phyloP scores from a whole-genome alignment of 2,113 vertebrate genomes.

The Maccullochella peelii region DNA sequence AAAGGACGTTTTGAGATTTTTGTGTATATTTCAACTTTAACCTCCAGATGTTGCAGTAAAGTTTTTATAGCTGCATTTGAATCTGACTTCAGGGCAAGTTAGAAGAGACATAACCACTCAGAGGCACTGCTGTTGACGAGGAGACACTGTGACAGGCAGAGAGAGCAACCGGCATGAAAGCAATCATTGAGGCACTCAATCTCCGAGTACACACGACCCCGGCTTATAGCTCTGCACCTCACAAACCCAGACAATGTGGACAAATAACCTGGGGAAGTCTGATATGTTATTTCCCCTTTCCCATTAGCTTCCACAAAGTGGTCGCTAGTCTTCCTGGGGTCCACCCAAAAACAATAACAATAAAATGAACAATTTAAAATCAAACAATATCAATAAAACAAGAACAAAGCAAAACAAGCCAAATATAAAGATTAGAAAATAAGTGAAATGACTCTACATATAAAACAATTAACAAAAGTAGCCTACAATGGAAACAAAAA shows the following conservation, averaged over 20 bases:
- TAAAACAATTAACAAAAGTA: too few species aligned
- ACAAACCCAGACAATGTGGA: conserved; percentile 22
- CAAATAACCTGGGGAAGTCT: conserved; percentile 37
- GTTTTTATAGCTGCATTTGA: conserved; percentile 23
- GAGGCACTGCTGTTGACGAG: conserved; percentile 29
- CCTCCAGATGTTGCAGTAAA: conserved; percentile 3
- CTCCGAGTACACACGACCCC: conserved; percentile 39
- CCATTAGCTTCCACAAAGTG: too few species aligned
- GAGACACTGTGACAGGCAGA: conserved; percentile 56
- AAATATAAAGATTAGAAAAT: too few species aligned
- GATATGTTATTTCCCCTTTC: conserved; percentile 27
- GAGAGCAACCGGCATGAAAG: conserved; percentile 45
- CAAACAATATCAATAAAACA: too few species aligned
- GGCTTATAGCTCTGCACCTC: conserved; percentile 25
- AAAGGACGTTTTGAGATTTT: not conserved
- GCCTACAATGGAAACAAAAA: too few species aligned
- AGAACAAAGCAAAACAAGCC: too few species aligned
- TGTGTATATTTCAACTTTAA: conserved; percentile 27
- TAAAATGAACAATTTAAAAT: too few species aligned
- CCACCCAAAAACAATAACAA: too few species aligned
- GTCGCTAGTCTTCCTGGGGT: too few species aligned
- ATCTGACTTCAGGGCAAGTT: conserved; percentile 38
- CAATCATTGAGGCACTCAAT: conserved; percentile 34
- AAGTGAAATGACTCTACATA: too few species aligned
- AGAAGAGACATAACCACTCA: conserved; percentile 24